Evolutionary conservation across 2,113 vertebrate genomes (phyloP), one percentile per base, ranked within the genome.

Genomic region (Gorsachius goisagi): DNA sequence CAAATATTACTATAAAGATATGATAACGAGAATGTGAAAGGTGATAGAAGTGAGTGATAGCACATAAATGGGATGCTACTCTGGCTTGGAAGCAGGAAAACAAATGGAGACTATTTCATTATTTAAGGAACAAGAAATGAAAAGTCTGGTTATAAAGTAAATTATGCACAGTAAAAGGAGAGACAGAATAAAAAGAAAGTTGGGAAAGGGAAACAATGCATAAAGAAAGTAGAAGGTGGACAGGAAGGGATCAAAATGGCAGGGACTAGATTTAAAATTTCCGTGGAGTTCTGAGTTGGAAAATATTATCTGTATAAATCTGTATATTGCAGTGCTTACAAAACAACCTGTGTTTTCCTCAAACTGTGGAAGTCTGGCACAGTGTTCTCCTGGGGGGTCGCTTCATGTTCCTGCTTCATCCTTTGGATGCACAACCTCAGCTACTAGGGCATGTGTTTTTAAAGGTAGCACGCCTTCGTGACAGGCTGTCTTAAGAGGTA

Each of bases 61-160:
- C 41, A 81, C 47, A 10, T 71, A 81, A 90, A 80, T 89, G 68
- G 52, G 63, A 77, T 90, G 63, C n/a, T 88, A 4, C 18, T 76
- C 13, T 72, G 59, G 13, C 39, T 55, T 76, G 62, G 58, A 72
- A 95, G 58, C 50, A 71, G 59, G 41, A 85, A 83, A 73, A 88
- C 50, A 95, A 96, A 80, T 79, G 78, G 47, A 91, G 37, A n/a
- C 67, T 85, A 44, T 76, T 95, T 82, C 91, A 95, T 96, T 92
- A 93, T 81, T 95, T 85, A 95, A 67, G 68, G 55, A 95, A 90
- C 63, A 91, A 85, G 80, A 96, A 93, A 90, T 82, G 55, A 90
- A 37, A 90, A 89, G 32, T 81, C 58, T 30, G 0, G n/a, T 73
- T 88, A 93, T 80, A 71, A 89, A 83, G 50, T 88, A 59, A 44